Evolutionary conservation across 2,113 vertebrate species (phyloP), one percentile per base, ranked within the genome.

Genomic region (Tetrax tetrax): DNA sequence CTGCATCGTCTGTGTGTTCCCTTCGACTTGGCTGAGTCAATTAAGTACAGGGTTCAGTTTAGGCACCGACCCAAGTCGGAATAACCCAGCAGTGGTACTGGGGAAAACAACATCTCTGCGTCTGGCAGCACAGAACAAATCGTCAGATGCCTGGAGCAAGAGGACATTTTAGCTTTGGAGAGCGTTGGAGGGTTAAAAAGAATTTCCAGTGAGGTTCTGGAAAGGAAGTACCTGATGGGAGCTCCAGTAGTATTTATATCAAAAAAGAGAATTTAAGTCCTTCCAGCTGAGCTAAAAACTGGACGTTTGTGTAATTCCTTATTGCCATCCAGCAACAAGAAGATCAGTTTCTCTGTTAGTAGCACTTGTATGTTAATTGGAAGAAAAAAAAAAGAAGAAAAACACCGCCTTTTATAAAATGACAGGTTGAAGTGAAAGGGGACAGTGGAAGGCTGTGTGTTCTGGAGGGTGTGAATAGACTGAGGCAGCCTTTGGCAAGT

Each of bases 321-420:
- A 91, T 89, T 87, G 87, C 95, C 91, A 72, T 74, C 66, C 71
- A 95, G 95, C 92, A 74, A 70, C 77, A 92, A 82, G 93, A 97
- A 96, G 96, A 83, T 82, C 94, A 47, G 70, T 95, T 93, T 94
- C 96, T 97, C 96, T 82, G 81, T 93, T 95, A 86, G 92, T 97
- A 97, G 97, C 98, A 98, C 98, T 98, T 98, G 97, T 97, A 94
- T 98, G 96, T 85, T 98, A 90, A 98, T 93, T 96, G 96, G 85
- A 95, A 95, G 97, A 96, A 75, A 91, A 51, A 80, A 92, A 92
- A 25, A 72, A 35, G 69, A 61, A 33, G 76, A 75, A 47, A 13
- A 12, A 17, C 72, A 4, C 37, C 78, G 77, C 79, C 95, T 93
- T 92, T 85, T 95, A 61, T 57, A 17, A 86, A 88, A 78, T 23